Evolutionary conservation across 2,113 vertebrate genomes (phyloP).

Genomic region (Trogon melanurus): DNA sequence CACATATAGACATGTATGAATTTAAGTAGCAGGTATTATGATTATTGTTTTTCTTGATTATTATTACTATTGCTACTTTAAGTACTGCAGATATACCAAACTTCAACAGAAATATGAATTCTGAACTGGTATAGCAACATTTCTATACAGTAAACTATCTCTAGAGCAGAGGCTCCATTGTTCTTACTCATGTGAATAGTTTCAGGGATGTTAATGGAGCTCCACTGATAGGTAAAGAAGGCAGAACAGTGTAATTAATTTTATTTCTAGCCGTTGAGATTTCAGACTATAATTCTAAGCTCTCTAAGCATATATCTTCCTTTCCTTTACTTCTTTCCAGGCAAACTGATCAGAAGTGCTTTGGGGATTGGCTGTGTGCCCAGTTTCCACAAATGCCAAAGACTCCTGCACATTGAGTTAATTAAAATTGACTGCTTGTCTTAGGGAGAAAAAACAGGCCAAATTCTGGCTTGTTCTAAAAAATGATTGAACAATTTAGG

Average conservation of each 20-base stretch:
- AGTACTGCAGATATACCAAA: background rate
- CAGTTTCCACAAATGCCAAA: constrained; percentile 74
- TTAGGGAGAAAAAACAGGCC: constrained; percentile 70
- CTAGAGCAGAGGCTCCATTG: background rate
- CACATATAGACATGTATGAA: background rate
- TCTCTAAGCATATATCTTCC: constrained; percentile 57
- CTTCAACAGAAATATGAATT: background rate
- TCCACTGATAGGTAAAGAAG: background rate
- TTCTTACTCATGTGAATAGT: background rate
- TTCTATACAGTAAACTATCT: background rate
- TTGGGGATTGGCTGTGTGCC: constrained; percentile 74
- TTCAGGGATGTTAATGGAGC: background rate
- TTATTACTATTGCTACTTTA: background rate
- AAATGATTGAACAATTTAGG: constrained; percentile 64
- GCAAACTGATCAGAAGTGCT: constrained; percentile 73
- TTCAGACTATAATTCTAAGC: constrained; percentile 36
- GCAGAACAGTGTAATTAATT: constrained; percentile 40
- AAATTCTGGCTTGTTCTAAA: constrained; percentile 66
- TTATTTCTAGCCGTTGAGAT: constrained; percentile 58
- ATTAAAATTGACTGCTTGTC: constrained; percentile 85
- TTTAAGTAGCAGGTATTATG: background rate
- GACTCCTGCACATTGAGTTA: constrained; percentile 73
- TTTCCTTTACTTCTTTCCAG: constrained; percentile 71
- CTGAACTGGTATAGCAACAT: background rate
- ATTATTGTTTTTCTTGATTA: background rate